Evolutionary conservation across 2,113 vertebrate genomes (phyloP).

Genomic region (Etheostoma cragini): DNA sequence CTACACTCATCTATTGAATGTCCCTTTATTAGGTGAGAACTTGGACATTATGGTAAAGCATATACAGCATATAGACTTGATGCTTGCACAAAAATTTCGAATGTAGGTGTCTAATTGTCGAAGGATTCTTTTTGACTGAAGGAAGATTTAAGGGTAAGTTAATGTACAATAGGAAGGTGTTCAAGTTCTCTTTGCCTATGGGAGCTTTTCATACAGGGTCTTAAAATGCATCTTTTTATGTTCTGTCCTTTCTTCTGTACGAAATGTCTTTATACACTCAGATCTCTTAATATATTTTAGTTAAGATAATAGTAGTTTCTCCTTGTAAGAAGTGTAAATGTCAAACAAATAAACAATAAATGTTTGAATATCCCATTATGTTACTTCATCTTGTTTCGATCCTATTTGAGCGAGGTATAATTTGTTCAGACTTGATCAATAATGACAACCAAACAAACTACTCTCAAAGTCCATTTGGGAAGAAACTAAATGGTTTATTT

Average conservation of each 20-base stretch:
- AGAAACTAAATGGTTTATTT: neutral
- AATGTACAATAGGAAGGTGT: conserved; percentile 44
- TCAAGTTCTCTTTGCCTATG: conserved; percentile 52
- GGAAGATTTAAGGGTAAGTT: conserved; percentile 51
- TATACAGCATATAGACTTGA: conserved; percentile 7
- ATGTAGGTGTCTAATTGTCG: conserved; percentile 53
- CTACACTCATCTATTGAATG: conserved; percentile 56
- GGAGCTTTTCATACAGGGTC: conserved; percentile 74
- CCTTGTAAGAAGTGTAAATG: conserved; percentile 78
- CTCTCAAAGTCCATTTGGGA: neutral
- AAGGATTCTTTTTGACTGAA: conserved; percentile 50
- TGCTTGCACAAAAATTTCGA: conserved; percentile 35
- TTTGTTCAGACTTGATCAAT: neutral
- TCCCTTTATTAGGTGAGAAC: conserved; percentile 43
- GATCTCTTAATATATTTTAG: conserved; percentile 86
- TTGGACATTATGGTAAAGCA: conserved; percentile 35
- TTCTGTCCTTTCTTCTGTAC: conserved; percentile 69
- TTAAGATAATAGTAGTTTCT: conserved; percentile 73
- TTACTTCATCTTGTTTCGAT: neutral
- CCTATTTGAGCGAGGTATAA: neutral
- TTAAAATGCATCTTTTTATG: conserved; percentile 67
- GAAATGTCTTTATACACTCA: conserved; percentile 80
- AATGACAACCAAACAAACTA: neutral
- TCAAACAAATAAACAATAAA: conserved; percentile 81
- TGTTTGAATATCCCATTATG: conserved; percentile 52